These are phyloP conservation scores for Euglossa dilemma DNA, from an alignment of 1,140 invertebrate genomes.

Conservation along the genomic window DNA sequence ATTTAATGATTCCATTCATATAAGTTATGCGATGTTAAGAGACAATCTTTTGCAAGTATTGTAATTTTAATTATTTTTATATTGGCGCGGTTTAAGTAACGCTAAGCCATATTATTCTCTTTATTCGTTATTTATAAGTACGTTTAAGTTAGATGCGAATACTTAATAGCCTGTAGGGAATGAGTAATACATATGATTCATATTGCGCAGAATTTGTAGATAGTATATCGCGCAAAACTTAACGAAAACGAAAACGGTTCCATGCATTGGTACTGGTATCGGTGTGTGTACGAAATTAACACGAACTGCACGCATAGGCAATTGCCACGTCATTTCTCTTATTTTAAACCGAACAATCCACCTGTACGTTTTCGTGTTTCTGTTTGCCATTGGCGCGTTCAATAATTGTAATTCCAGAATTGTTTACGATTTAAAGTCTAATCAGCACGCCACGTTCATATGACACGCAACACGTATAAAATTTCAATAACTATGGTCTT, in stretches of 20 bases:
- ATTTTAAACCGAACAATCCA: neutral
- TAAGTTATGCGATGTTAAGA: conserved; percentile 11
- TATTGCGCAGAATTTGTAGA: neutral
- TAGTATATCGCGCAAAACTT: no score
- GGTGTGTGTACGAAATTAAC: neutral
- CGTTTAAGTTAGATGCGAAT: conserved; percentile 3
- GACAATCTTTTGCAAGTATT: conserved; percentile 17
- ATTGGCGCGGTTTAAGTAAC: conserved; percentile 17
- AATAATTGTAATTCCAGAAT: neutral
- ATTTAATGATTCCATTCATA: conserved; percentile 31
- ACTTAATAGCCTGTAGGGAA: conserved; percentile 8
- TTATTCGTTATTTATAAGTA: conserved; percentile 31
- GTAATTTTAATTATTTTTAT: conserved; percentile 52
- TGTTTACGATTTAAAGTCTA: neutral
- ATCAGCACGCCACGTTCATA: neutral
- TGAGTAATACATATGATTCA: neutral
- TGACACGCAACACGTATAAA: neutral
- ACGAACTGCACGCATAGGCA: neutral
- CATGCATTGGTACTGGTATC: no score
- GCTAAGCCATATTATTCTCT: neutral
- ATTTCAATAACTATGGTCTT: neutral
- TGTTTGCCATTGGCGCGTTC: neutral
- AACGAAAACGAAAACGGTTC: neutral
- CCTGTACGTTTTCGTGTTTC: neutral
- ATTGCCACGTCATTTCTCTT: neutral